phyloP scores from a whole-genome alignment of 2,888 invertebrate species.

The Epirrhoe alternata region DNA sequence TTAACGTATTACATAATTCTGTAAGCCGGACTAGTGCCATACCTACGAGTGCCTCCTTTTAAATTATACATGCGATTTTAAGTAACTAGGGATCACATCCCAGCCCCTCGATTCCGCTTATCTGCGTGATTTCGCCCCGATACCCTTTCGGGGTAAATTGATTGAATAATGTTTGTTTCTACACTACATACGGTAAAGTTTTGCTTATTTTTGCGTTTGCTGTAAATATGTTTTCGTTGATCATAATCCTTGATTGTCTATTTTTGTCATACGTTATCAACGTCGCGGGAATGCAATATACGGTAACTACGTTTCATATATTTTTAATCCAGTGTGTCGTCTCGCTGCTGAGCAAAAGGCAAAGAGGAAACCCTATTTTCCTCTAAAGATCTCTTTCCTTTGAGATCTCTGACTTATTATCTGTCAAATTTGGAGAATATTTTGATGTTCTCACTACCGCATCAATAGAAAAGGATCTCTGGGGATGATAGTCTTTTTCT shows the following conservation, averaged over 20 bases:
- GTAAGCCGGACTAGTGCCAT: conserved; percentile 18
- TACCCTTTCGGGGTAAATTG: conserved; percentile 66
- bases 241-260: background rate
- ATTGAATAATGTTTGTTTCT: conserved; percentile 67
- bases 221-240: background rate
- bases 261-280: no score
- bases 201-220: conserved; percentile 2
- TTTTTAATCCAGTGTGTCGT: no score
- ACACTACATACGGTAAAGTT: conserved; percentile 19
- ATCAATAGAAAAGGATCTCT: no score
- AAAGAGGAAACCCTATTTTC: no score
- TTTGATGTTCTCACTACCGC: no score
- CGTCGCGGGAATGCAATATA: no score
- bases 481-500: no score
- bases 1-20: background rate
- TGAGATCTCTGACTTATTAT: no score
- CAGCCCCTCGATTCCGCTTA: conserved; percentile 61
- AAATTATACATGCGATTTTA: conserved; percentile 76
- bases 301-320: no score
- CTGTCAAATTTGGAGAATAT: no score
- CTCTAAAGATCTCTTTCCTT: no score
- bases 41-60: conserved; percentile 54
- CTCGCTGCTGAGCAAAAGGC: no score
- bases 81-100: conserved; percentile 62
- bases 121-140: conserved; percentile 64